phyloP scores from a whole-genome alignment of 2,113 vertebrate genomes.

The Oostethus manadensis region DNA sequence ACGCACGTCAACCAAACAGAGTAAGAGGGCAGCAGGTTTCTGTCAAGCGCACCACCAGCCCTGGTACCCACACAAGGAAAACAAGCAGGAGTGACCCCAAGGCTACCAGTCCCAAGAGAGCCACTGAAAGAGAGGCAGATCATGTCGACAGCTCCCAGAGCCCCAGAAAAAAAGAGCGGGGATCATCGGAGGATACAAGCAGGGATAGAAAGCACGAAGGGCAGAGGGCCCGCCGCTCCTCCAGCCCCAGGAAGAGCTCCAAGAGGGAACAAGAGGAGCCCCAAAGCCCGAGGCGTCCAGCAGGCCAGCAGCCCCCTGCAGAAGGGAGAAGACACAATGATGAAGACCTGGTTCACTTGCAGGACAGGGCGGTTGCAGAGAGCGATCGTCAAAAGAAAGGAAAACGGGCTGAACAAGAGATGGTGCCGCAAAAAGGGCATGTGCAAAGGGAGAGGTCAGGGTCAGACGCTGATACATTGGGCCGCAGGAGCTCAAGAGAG shows the following conservation, averaged over 20 bases:
- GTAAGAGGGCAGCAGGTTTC: constrained; percentile 45
- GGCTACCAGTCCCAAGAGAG: constrained; percentile 69
- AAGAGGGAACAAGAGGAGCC: constrained; percentile 58
- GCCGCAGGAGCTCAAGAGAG: constrained; percentile 35
- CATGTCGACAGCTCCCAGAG: constrained; percentile 40
- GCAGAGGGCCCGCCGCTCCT: constrained; percentile 44
- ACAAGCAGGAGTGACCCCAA: constrained; percentile 44
- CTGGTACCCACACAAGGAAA: constrained; percentile 44
- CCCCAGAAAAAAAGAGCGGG: constrained; percentile 63
- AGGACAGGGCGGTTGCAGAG: constrained; percentile 48
- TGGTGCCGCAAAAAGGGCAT: constrained; percentile 34
- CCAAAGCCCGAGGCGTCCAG: constrained; percentile 54
- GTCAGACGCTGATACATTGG: constrained; percentile 40
- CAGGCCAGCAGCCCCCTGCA: constrained; percentile 56
- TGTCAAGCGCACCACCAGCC: constrained; percentile 55
- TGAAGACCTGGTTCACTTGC: constrained; percentile 48
- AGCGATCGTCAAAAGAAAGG: constrained; percentile 53
- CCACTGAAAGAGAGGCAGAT: constrained; percentile 37
- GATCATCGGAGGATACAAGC: constrained; percentile 43
- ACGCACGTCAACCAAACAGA: constrained; percentile 24
- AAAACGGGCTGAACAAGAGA: constrained; percentile 49
- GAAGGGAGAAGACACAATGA: constrained; percentile 54
- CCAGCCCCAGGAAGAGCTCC: constrained; percentile 73
- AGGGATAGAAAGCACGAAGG: constrained; percentile 44
- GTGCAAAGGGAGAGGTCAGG: constrained; percentile 39